Evolutionary conservation across 2,888 invertebrate genomes (phyloP).

Genomic region (Cataglyphis albicans): DNA sequence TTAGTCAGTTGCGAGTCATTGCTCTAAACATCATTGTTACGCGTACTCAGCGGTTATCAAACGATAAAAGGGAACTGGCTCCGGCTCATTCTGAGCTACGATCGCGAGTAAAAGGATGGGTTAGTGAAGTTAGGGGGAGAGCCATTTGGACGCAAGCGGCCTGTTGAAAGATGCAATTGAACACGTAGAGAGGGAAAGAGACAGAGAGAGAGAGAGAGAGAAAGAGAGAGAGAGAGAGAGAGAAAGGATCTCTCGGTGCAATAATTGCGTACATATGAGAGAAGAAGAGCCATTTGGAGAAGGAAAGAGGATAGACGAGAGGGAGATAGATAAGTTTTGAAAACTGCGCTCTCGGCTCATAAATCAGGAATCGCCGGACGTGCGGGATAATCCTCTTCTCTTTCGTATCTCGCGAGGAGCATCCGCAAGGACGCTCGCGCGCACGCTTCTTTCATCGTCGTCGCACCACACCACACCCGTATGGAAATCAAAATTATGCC

Average conservation of each 20-base stretch:
- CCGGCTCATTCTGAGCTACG: slow-evolving; percentile 19
- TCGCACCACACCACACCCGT: slow-evolving; percentile 55
- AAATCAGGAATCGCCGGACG: slow-evolving; percentile 74
- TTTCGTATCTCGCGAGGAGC: slow-evolving; percentile 55
- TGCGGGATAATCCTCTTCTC: slow-evolving; percentile 68
- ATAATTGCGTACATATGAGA: slow-evolving; percentile 66
- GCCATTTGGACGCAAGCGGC: slow-evolving; percentile 64
- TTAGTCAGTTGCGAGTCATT: neutral
- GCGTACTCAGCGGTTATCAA: slow-evolving; percentile 15
- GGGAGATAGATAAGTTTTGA: slow-evolving; percentile 68
- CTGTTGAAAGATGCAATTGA: slow-evolving; percentile 66
- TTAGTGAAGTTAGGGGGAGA: slow-evolving; percentile 1
- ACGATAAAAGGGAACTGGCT: slow-evolving; percentile 51
- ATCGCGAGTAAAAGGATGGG: slow-evolving; percentile 18
- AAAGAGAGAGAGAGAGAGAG: neutral
- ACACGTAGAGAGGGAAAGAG: slow-evolving; percentile 34
- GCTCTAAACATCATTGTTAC: slow-evolving; percentile 7
- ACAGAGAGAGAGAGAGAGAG: neutral
- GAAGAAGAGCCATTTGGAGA: slow-evolving; percentile 5
- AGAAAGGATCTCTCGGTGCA: slow-evolving; percentile 45
- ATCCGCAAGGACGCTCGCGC: slow-evolving; percentile 46
- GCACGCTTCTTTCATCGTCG: slow-evolving; percentile 43
- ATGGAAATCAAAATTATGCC: slow-evolving; percentile 72
- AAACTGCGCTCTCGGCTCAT: slow-evolving; percentile 66
- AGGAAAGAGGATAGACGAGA: neutral